These are phyloP conservation scores for Umimayanthus kanabou DNA, from an alignment of 92 coral and sea anemone genomes.

Conservation along the genomic window DNA sequence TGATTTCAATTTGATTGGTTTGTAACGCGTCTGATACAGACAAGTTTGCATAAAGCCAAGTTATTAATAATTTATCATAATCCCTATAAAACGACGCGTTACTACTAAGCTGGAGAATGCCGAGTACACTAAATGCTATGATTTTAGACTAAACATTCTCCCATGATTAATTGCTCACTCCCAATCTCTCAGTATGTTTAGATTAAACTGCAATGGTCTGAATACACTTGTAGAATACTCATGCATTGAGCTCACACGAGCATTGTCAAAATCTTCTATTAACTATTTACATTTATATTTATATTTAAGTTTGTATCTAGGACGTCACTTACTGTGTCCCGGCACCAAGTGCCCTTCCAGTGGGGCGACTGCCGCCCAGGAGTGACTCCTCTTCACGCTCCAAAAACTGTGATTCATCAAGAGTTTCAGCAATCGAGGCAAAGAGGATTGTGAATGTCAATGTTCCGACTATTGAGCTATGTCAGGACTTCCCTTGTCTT, in stretches of 20 bases:
- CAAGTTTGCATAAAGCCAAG: not conserved
- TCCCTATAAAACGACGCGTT: not conserved
- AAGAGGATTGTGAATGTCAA: not conserved
- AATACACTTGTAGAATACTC: not conserved
- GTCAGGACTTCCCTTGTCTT: not conserved
- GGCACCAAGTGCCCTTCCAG: not conserved
- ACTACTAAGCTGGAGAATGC: too few relatives aligned
- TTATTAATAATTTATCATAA: not conserved
- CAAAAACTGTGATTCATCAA: slow-evolving; percentile 25
- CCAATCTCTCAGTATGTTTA: not conserved
- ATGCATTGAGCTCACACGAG: not conserved
- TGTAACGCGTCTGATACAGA: not conserved
- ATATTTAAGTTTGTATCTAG: not conserved
- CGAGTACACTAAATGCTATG: not conserved
- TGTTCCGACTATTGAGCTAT: not conserved
- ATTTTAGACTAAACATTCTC: not conserved
- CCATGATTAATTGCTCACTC: not conserved
- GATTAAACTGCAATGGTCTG: not conserved
- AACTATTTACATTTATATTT: too few relatives aligned
- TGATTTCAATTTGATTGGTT: not conserved
- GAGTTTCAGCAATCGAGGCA: not conserved
- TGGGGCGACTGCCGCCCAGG: slow-evolving; percentile 1
- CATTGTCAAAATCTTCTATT: not conserved
- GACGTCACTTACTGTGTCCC: not conserved
- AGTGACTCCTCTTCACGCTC: slow-evolving; percentile 17